phyloP scores from a whole-genome alignment of 2,113 vertebrate species.

The Xerus inauris region DNA sequence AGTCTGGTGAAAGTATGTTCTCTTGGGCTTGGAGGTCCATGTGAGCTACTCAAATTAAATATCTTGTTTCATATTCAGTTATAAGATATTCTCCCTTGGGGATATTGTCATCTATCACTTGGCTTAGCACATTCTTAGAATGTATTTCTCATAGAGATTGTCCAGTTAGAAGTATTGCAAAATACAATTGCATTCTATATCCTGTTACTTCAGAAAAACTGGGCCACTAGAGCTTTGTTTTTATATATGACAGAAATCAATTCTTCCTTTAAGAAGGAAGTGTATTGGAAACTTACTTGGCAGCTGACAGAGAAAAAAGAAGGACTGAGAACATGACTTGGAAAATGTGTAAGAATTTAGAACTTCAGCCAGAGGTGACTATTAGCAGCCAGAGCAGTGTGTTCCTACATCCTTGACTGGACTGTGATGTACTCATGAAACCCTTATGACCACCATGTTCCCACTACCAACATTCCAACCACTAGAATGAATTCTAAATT shows the following conservation, averaged over 20 bases:
- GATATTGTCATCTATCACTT: not conserved
- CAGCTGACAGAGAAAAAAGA: conserved; percentile 5
- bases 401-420: not conserved
- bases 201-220: conserved; percentile 11
- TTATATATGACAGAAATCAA: conserved; percentile 46
- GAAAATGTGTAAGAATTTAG: not conserved
- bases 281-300: not conserved
- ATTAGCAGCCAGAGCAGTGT: not conserved
- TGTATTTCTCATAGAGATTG: conserved; percentile 25
- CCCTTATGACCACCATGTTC: not conserved
- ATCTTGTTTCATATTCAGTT: not conserved
- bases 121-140: conserved; percentile 11
- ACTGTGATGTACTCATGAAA: not conserved
- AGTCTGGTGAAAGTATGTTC: not conserved
- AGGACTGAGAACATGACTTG: not conserved
- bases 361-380: not conserved
- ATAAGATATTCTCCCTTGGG: not conserved
- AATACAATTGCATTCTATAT: not conserved
- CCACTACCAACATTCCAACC: not conserved
- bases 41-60: not conserved
- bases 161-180: conserved; percentile 36
- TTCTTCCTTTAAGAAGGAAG: conserved; percentile 22
- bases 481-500: not conserved
- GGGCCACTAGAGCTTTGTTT: not conserved
- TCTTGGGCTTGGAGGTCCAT: not conserved